Percentiles rank a stretch among this genome's conserved stretches.
Conservation (phyloP, 2,797 vertebrate species). For the Neopelma chrysocephalum region DNA sequence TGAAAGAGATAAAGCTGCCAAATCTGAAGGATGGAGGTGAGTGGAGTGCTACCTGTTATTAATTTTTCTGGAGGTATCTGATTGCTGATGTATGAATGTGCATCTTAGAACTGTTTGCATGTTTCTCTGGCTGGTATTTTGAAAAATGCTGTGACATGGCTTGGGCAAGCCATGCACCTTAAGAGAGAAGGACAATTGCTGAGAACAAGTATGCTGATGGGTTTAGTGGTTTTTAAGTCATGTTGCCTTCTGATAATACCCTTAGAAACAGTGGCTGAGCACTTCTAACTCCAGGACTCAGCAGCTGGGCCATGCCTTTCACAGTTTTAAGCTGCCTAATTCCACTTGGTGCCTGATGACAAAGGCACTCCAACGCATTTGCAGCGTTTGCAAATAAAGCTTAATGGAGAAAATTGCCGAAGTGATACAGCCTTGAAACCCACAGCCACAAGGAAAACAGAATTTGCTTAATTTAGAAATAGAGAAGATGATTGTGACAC, state of each 20-base stretch:
- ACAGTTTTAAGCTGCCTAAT: not conserved
- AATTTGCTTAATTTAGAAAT: not conserved
- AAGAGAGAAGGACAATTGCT: not conserved
- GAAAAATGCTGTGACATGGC: not conserved
- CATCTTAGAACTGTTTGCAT: not conserved
- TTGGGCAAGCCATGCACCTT: not conserved
- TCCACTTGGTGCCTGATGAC: not conserved
- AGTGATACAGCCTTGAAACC: not conserved
- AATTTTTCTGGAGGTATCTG: not conserved
- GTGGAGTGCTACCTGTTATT: not conserved
- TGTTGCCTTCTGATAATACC: not conserved
- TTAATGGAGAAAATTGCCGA: not conserved
- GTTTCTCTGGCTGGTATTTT: not conserved
- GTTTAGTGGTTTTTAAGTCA: not conserved
- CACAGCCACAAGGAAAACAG: not conserved
- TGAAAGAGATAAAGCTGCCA: slow-evolving; percentile 82
- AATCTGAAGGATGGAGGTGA: slow-evolving; percentile 87
- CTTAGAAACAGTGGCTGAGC: not conserved
- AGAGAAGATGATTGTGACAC: not conserved
- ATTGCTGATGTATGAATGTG: not conserved
- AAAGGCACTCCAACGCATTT: not conserved
- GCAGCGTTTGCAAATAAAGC: not conserved
- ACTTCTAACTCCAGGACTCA: not conserved
- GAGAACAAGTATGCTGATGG: not conserved
- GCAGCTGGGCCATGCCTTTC: not conserved